Evolutionary conservation across 2,888 invertebrate genomes (phyloP), one percentile per base, ranked within the genome.

Genomic region (Resseliella maxima): DNA sequence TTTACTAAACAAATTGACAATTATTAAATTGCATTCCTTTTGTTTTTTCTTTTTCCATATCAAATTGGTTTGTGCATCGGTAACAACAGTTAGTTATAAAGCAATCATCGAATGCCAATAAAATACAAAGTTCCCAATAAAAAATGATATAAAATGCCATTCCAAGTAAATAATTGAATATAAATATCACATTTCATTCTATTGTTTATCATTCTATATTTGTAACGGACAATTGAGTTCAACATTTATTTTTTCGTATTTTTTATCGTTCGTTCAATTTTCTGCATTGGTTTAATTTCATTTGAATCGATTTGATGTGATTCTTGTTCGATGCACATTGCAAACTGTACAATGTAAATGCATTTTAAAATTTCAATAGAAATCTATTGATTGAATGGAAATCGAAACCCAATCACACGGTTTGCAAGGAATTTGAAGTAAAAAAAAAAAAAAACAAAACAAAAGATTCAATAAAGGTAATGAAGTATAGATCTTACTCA

Each of bases 141-240:
- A 59, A 50, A 27, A 72, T 72, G 31, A 72, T 72, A 72, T 72
- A 72, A 72, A n/a, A 72, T 31, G 72, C 72, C 72, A 72, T 72
- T 72, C 31, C 2, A 3, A 72, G n/a, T 72, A 31, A 72, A 31
- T 72, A 72, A 72, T 72, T 72, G 72, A 72, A 72, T 72, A 83
- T 83, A 83, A 36, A 83, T 83, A 83, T 83, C 83, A 38, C 83
- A 83, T 83, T 83, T 83, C 83, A 12, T 31, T 36, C 38, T 38
- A 83, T 83, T 83, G 83, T 83, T 83, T 72, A 72, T 72, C 1
- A n/a, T 21, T n/a, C 41, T 5, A 8, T 41, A 59, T 31, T 72
- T 35, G 72, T 72, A 72, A 72, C 72, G 72, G 72, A 72, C 72
- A 72, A 72, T 72, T 72, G 72, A 72, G 35, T 72, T 6, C 72